Evolutionary conservation across 2,888 invertebrate genomes (phyloP).

Genomic region (Aporophyla nigra): DNA sequence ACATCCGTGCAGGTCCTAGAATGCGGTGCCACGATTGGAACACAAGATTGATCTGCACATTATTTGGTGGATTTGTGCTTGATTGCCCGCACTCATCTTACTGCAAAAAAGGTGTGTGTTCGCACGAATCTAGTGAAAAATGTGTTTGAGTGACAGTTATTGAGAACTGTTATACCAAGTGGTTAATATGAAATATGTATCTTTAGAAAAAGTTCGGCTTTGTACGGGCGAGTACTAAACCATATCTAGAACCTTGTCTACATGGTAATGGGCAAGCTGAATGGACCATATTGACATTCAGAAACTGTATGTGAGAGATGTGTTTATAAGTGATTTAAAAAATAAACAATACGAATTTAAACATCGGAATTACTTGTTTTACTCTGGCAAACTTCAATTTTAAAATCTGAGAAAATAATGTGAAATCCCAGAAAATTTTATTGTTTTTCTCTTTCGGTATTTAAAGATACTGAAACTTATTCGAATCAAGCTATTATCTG

Average conservation of each 20-base stretch:
- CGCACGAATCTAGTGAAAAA: neutral
- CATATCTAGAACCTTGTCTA: neutral
- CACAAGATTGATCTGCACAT: conserved; percentile 34
- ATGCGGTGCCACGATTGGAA: conserved; percentile 28
- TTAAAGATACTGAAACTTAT: neutral
- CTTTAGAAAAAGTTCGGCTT: neutral
- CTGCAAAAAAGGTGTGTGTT: conserved; percentile 31
- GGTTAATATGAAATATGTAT: neutral
- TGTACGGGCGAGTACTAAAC: neutral
- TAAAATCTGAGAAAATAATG: neutral
- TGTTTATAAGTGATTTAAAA: neutral
- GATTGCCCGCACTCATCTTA: conserved; percentile 17
- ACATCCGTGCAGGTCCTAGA: conserved; percentile 2
- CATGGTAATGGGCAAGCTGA: neutral
- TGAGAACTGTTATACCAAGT: neutral
- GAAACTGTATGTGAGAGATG: neutral
- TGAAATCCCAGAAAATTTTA: neutral
- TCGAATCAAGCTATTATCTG: neutral
- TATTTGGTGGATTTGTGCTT: conserved; percentile 25
- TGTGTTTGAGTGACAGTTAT: conserved; percentile 13
- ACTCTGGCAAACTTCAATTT: neutral
- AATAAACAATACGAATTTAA: neutral
- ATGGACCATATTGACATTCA: neutral
- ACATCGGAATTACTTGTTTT: neutral
- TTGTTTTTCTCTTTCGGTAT: neutral